A percentile compares a stretch with the other conserved stretches of the same genome.
phyloP scores from a whole-genome alignment of 2,888 invertebrate genomes.

The Lycia hirtaria region DNA sequence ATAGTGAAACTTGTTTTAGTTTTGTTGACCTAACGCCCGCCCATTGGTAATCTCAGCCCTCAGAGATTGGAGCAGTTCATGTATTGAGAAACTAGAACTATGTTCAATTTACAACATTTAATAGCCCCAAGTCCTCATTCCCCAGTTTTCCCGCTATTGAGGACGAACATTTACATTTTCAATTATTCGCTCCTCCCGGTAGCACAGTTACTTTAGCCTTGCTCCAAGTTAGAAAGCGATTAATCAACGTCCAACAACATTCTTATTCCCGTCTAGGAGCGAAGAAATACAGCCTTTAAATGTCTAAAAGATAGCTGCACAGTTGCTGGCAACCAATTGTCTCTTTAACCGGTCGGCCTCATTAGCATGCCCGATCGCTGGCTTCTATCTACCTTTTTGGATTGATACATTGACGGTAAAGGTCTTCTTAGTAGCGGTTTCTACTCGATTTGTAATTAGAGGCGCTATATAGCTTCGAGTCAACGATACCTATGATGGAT shows the following conservation, averaged over 20 bases:
- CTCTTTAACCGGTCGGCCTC: slow-evolving; percentile 72
- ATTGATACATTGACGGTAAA: slow-evolving; percentile 79
- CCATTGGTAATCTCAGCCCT: too few relatives aligned
- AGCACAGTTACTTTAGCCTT: slow-evolving; percentile 53
- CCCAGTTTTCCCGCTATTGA: slow-evolving; percentile 42
- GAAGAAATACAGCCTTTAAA: slow-evolving; percentile 71
- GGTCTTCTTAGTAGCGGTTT: slow-evolving; percentile 62
- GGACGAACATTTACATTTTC: slow-evolving; percentile 56
- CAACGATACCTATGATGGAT: slow-evolving; percentile 58
- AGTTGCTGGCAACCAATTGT: slow-evolving; percentile 73
- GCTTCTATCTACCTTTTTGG: slow-evolving; percentile 64
- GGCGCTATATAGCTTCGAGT: slow-evolving; percentile 49
- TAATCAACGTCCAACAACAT: slow-evolving; percentile 68
- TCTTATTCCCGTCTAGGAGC: slow-evolving; percentile 59
- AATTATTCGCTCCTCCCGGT: slow-evolving; percentile 58
- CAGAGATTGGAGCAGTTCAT: too few relatives aligned
- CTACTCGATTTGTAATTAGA: slow-evolving; percentile 67
- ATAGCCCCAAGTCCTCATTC: slow-evolving; percentile 29
- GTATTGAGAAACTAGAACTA: neutral
- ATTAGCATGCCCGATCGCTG: slow-evolving; percentile 75
- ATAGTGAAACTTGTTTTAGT: neutral
- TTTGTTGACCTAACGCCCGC: too few relatives aligned
- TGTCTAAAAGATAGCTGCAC: slow-evolving; percentile 70
- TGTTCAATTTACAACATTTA: neutral
- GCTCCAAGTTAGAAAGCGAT: slow-evolving; percentile 56